phyloP scores from a whole-genome alignment of 2,113 vertebrate genomes.

The Dipodomys merriami region DNA sequence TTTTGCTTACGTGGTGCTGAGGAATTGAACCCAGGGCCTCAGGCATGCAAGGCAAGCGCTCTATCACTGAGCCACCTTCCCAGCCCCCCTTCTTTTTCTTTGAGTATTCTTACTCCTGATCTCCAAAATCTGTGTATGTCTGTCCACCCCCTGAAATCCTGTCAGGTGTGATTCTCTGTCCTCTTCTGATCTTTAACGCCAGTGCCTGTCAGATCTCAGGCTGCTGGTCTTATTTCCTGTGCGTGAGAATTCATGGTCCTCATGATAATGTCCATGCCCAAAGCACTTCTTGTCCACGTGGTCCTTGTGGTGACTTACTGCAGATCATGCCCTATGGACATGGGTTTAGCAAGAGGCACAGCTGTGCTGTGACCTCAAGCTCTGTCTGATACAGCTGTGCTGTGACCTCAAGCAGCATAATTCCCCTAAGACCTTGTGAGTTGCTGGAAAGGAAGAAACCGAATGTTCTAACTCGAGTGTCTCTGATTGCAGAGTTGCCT shows the following conservation, averaged over 20 bases:
- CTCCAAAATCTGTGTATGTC: background rate
- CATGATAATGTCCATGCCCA: background rate
- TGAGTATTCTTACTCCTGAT: background rate
- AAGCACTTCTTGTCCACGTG: background rate
- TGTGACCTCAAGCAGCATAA: background rate
- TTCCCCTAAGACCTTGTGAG: slow-evolving; percentile 48
- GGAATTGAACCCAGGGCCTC: no score
- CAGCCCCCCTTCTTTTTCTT: background rate
- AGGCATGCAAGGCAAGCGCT: no score
- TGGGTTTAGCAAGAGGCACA: background rate
- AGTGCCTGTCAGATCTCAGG: background rate
- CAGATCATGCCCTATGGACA: background rate
- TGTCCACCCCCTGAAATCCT: background rate
- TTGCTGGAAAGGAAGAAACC: background rate
- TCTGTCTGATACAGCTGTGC: background rate
- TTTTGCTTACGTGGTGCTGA: no score
- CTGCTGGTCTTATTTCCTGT: background rate
- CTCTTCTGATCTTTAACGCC: slow-evolving; percentile 21
- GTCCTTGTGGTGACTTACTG: background rate
- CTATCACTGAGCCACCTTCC: no score
- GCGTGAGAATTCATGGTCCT: background rate
- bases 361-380: background rate
- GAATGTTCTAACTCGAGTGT: slow-evolving; percentile 55
- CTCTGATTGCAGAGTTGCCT: slow-evolving; percentile 87
- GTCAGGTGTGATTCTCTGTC: background rate